Evolutionary conservation across 2,797 vertebrate genomes (phyloP).

Genomic region (Tinamus major): DNA sequence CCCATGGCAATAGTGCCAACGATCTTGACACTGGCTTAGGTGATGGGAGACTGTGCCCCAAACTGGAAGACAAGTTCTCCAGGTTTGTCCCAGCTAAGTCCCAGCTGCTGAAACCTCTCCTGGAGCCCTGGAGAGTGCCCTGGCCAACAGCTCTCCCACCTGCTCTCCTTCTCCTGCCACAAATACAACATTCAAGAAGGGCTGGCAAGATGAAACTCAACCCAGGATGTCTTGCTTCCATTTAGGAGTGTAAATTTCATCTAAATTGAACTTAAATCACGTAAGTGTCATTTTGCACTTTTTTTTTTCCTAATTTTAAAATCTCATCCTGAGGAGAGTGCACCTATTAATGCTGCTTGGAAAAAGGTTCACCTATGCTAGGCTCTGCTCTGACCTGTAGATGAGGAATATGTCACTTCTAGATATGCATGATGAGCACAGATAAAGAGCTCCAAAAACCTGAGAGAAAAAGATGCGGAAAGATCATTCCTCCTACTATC

Average conservation of each 20-base stretch:
- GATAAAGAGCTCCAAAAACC: background rate
- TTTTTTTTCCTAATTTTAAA: background rate
- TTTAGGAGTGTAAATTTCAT: rapidly evolving
- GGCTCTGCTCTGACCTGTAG: background rate
- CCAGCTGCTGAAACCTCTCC: background rate
- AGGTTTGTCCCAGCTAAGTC: background rate
- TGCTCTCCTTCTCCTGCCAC: too few relatives aligned
- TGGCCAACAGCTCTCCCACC: too few relatives aligned
- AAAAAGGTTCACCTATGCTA: background rate
- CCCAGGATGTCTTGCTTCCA: background rate
- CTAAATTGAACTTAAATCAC: background rate
- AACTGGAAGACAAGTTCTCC: background rate
- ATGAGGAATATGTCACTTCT: background rate
- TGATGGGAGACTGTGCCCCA: background rate
- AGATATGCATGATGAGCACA: background rate
- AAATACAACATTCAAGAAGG: background rate
- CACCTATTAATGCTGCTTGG: background rate
- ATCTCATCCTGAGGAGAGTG: background rate
- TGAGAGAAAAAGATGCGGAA: background rate
- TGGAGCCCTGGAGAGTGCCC: background rate
- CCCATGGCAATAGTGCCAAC: background rate
- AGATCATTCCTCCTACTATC: background rate
- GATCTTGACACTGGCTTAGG: background rate
- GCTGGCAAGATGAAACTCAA: background rate
- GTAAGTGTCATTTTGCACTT: background rate